Evolutionary conservation across 2,888 invertebrate genomes (phyloP), one percentile per base, ranked within the genome.

Genomic region (Rhingia rostrata): DNA sequence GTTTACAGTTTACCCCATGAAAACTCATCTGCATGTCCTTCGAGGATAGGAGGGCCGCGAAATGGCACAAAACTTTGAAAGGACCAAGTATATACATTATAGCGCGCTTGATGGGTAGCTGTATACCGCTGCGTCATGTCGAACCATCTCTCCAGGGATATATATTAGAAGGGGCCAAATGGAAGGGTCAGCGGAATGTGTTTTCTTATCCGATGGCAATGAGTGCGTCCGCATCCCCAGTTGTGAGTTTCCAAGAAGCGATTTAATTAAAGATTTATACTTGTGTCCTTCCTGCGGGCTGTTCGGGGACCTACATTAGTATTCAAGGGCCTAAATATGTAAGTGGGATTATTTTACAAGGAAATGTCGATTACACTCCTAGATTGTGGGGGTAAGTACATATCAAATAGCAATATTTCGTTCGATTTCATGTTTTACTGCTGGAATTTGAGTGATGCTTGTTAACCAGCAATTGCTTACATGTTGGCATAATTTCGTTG

Each of bases 261-360:
- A 58, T 74, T 66, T 58, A 54, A 66, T 74, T 56, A 47, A 39
- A 49, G 58, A 70, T 70, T 49, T 60, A 70, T 49, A 43, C 53
- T 53, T 41, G 32, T 39, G 39, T 10, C 58, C 33, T 14, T 58
- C 49, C 49, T 10, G 33, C 9, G 12, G 67, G 12, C 49, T 10
- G 41, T 30, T 49, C 22, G 39, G 51, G 43, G 61, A 47, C 47
- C 45, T 41, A 12, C 14, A 43, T 60, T 60, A 32, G 9, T 60
- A 45, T 45, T 60, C 33, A 33, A 33, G 22, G 22, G 30, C 30
- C 39, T 33, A 6, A 39, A 39, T 39, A 39, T 22, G 14, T n/a
- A 49, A 33, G 35, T 22, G 22, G 7, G 30, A 6, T n/a, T 7
- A 37, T 39, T 51, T 49, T 5, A 53, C 12, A 53, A 32, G 4